These are phyloP conservation scores for Onychostoma macrolepis DNA, from an alignment of 2,113 vertebrate species.

Conservation along the genomic window DNA sequence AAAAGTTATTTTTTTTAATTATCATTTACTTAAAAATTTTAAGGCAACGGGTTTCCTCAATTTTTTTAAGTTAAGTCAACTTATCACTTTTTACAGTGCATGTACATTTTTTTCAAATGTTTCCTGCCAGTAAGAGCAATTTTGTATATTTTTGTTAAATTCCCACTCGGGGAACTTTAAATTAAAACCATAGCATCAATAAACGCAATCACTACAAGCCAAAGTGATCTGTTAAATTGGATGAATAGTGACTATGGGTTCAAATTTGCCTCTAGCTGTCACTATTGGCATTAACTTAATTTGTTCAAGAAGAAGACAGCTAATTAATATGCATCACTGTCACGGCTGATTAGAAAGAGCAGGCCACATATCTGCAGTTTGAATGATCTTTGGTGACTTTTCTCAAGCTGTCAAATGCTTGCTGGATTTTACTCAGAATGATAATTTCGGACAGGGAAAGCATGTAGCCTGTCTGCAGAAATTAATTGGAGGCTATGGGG, in stretches of 20 bases:
- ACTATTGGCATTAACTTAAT: conserved; percentile 32
- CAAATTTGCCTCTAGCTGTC: not conserved
- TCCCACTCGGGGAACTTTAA: not conserved
- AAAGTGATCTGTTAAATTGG: not conserved
- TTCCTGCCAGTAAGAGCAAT: not conserved
- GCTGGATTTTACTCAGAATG: conserved; percentile 29
- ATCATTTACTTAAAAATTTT: too few species aligned
- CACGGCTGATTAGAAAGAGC: not conserved
- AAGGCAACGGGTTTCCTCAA: too few species aligned
- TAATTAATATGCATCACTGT: conserved; percentile 39
- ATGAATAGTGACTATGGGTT: conserved; percentile 26
- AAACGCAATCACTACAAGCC: not conserved
- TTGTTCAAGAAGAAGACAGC: conserved; percentile 28
- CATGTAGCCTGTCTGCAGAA: not conserved
- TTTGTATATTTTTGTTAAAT: not conserved
- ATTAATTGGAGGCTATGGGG: not conserved
- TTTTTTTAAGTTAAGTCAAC: too few species aligned
- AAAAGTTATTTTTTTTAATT: too few species aligned
- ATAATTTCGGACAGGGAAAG: conserved; percentile 1
- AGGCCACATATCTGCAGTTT: conserved; percentile 27
- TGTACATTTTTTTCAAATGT: not conserved
- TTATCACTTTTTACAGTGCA: not conserved
- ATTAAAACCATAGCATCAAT: conserved; percentile 12
- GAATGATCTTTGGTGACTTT: conserved; percentile 34
- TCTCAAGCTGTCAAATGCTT: conserved; percentile 46